Evolutionary conservation across 2,797 vertebrate species (phyloP).

Genomic region (Heliangelus exortis): DNA sequence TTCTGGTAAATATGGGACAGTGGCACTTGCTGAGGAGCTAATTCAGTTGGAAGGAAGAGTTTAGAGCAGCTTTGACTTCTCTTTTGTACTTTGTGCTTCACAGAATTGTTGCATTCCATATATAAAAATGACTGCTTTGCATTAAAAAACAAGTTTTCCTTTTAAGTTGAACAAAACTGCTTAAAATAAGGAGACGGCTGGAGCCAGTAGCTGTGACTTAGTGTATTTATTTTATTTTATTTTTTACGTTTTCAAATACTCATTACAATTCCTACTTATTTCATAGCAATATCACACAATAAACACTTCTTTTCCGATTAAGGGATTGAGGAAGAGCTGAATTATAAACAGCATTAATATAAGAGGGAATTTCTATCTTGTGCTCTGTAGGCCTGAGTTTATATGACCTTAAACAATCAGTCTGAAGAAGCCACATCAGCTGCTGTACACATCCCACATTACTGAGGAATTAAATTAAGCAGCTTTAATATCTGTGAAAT

Average conservation of each 20-base stretch:
- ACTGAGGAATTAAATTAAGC: slow-evolving; percentile 63
- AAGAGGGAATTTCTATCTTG: slow-evolving; percentile 28
- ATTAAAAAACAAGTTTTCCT: slow-evolving; percentile 29
- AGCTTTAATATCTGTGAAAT: slow-evolving; percentile 59
- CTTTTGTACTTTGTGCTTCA: not conserved
- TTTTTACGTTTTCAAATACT: slow-evolving; percentile 26
- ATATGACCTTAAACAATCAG: slow-evolving; percentile 55
- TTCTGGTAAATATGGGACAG: not conserved
- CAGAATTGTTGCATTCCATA: not conserved
- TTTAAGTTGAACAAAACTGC: slow-evolving; percentile 24
- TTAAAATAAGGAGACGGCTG: slow-evolving; percentile 32
- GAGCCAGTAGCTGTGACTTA: slow-evolving; percentile 19
- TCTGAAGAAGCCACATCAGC: slow-evolving; percentile 35
- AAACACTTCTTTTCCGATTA: slow-evolving; percentile 44
- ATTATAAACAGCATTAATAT: slow-evolving; percentile 51
- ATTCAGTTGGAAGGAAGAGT: not conserved
- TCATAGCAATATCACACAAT: slow-evolving; percentile 44
- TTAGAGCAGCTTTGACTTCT: slow-evolving; percentile 14
- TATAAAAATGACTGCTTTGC: slow-evolving; percentile 1
- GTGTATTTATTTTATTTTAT: not conserved
- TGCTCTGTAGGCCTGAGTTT: slow-evolving; percentile 27
- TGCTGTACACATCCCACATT: slow-evolving; percentile 61
- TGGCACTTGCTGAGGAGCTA: slow-evolving; percentile 12
- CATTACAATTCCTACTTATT: slow-evolving; percentile 46
- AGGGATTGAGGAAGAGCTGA: slow-evolving; percentile 33